Evolutionary conservation across 1,140 invertebrate genomes (phyloP).

Genomic region (Solenopsis fugax): DNA sequence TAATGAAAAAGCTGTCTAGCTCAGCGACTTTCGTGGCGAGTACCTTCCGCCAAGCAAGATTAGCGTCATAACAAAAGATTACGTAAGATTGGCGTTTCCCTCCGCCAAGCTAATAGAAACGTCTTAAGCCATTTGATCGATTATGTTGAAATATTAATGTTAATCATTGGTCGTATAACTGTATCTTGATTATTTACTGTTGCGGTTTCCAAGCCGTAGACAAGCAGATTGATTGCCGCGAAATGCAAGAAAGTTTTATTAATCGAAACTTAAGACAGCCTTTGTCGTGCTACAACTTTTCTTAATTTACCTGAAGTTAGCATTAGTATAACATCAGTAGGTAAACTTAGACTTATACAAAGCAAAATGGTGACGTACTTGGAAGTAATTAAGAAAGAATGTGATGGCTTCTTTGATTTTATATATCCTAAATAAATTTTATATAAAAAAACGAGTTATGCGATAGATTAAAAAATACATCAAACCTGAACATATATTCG

Average conservation of each 20-base stretch:
- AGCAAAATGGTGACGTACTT: background rate
- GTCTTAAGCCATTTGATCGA: constrained; percentile 42
- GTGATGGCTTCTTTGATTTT: background rate
- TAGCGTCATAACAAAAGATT: constrained; percentile 48
- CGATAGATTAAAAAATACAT: constrained; percentile 12
- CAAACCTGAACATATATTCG: background rate
- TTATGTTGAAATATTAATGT: constrained; percentile 54
- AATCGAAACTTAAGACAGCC: background rate
- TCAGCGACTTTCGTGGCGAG: constrained; percentile 40
- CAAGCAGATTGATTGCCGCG: background rate
- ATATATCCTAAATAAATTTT: background rate
- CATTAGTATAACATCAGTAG: background rate
- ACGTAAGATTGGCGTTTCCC: constrained; percentile 39
- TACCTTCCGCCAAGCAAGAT: constrained; percentile 27
- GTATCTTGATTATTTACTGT: background rate
- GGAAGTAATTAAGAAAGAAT: background rate
- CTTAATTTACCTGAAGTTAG: background rate
- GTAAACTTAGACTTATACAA: background rate
- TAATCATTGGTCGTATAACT: constrained; percentile 7
- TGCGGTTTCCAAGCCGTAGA: background rate
- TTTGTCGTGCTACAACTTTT: constrained; percentile 23
- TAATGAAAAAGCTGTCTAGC: constrained; percentile 67
- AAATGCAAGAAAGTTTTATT: constrained; percentile 10
- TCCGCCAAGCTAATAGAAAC: constrained; percentile 59
- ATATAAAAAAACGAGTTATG: background rate